Conservation (phyloP, 2,113 vertebrate species). For the Microcebus ravelobensis region DNA sequence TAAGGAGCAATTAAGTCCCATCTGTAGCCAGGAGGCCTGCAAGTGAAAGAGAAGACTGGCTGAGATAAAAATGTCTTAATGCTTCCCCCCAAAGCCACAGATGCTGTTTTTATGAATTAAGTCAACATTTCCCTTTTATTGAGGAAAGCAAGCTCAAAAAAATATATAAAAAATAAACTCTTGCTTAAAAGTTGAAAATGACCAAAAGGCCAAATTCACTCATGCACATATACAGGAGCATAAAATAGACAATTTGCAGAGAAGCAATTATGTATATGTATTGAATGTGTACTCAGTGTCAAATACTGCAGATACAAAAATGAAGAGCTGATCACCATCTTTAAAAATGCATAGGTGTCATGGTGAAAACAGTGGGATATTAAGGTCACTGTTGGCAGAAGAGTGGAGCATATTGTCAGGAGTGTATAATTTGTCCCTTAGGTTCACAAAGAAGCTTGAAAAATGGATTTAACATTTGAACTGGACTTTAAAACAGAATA, state of each 20-base stretch:
- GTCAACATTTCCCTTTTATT: constrained; percentile 31
- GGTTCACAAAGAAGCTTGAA: not conserved
- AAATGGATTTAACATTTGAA: not conserved
- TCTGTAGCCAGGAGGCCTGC: not conserved
- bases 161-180: not conserved
- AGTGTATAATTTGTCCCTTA: not conserved
- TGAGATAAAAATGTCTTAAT: constrained; percentile 40
- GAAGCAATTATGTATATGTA: not conserved
- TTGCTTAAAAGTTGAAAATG: not conserved
- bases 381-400: not conserved
- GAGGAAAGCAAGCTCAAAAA: not conserved
- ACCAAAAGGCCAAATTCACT: not conserved
- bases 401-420: not conserved
- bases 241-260: not conserved
- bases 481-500: not conserved
- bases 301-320: not conserved
- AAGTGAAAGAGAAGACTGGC: not conserved
- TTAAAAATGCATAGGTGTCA: not conserved
- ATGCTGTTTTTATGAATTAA: constrained; percentile 49
- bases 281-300: not conserved
- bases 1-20: not conserved
- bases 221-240: not conserved
- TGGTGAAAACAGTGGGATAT: not conserved
- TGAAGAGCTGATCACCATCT: not conserved
- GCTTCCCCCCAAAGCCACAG: not conserved